These are phyloP conservation scores for Pseudopodoces humilis DNA, from an alignment of 2,113 vertebrate species.

Conservation along the genomic window DNA sequence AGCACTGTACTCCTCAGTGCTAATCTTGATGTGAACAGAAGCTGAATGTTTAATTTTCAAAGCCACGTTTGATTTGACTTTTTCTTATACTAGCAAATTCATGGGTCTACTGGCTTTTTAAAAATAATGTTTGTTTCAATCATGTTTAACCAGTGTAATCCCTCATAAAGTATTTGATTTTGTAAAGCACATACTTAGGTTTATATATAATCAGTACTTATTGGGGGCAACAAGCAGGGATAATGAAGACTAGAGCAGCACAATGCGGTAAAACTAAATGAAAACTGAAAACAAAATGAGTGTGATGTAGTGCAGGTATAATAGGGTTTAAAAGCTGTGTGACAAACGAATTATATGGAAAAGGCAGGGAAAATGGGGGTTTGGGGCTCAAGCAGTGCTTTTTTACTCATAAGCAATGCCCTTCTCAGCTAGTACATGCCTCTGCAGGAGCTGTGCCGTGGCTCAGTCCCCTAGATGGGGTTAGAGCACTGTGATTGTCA, in stretches of 20 bases:
- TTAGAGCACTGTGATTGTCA: neutral
- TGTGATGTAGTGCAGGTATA: neutral
- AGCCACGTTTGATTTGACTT: neutral
- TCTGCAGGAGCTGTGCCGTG: accelerated
- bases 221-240: neutral
- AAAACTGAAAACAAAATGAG: neutral
- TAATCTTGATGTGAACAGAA: neutral
- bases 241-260: neutral
- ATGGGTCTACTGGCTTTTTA: neutral
- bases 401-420: neutral
- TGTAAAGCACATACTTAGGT: neutral
- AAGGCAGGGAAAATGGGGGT: neutral
- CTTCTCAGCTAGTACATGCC: neutral
- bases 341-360: accelerated
- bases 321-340: neutral
- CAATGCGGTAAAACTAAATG: neutral
- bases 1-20: neutral
- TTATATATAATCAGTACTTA: neutral
- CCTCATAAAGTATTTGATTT: neutral
- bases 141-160: neutral
- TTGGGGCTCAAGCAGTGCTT: neutral
- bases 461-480: conserved; percentile 38
- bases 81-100: neutral
- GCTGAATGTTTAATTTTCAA: neutral
- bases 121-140: neutral